Percentiles rank a stretch among this genome's conserved stretches.
Evolutionary conservation across 2,888 invertebrate species (phyloP).

Genomic region (Dusona sp.): DNA sequence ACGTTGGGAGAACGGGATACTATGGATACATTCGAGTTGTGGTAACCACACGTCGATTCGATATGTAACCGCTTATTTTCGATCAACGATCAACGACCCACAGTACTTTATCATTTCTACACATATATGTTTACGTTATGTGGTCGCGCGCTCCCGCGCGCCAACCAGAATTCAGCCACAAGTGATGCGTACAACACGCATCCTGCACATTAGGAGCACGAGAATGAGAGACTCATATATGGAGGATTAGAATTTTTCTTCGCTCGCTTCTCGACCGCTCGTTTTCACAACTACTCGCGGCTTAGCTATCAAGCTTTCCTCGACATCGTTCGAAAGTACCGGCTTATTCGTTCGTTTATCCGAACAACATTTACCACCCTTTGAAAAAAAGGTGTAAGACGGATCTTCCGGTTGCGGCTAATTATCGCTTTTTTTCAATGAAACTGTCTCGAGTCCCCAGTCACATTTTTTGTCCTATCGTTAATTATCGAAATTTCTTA

Average conservation of each 20-base stretch:
- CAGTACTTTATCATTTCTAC: conserved; percentile 54
- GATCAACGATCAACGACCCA: conserved; percentile 57
- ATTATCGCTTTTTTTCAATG: background rate
- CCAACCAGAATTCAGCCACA: conserved; percentile 39
- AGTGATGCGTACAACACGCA: conserved; percentile 40
- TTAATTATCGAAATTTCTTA: background rate
- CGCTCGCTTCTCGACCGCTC: conserved; percentile 37
- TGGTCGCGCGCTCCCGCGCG: background rate
- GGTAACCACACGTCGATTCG: conserved; percentile 38
- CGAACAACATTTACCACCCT: background rate
- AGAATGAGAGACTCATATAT: background rate
- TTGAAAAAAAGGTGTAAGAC: background rate
- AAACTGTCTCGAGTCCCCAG: background rate
- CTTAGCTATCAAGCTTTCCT: conserved; percentile 27
- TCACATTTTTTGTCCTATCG: background rate
- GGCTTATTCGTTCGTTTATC: background rate
- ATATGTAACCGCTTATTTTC: conserved; percentile 66
- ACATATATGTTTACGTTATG: conserved; percentile 27
- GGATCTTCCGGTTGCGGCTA: background rate
- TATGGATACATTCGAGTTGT: conserved; percentile 24
- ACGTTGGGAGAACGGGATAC: conserved; percentile 32
- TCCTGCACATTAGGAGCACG: conserved; percentile 7
- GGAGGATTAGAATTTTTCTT: background rate
- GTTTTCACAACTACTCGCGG: conserved; percentile 43
- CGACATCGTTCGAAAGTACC: background rate